Conservation (phyloP, 2,797 vertebrate species). For the Lacerta viridis region DNA sequence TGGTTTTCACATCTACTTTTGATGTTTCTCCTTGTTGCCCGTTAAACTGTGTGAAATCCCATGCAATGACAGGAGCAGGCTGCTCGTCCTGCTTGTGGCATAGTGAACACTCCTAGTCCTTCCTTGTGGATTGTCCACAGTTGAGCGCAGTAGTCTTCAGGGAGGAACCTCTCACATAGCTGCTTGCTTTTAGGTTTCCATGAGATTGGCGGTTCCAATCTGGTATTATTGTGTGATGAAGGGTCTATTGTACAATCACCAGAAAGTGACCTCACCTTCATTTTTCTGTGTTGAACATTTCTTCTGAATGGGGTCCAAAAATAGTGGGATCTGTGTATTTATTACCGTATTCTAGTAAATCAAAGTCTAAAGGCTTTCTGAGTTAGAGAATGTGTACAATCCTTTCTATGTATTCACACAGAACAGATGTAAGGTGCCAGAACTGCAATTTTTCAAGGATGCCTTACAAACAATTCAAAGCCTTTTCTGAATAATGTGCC, state of each 20-base stretch:
- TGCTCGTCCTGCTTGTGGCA: background rate
- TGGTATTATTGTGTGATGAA: background rate
- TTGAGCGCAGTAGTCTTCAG: background rate
- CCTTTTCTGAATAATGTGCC: constrained; percentile 71
- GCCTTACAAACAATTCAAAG: constrained; percentile 62
- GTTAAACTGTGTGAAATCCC: background rate
- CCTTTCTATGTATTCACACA: constrained; percentile 54
- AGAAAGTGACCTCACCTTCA: background rate
- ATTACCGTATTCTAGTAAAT: constrained; percentile 28
- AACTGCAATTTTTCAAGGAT: constrained; percentile 54
- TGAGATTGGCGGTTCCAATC: too few relatives aligned
- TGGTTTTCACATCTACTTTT: background rate
- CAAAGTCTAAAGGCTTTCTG: constrained; percentile 62
- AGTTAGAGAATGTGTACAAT: constrained; percentile 53
- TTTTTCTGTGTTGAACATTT: background rate
- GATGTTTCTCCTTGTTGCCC: background rate
- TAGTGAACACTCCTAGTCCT: background rate
- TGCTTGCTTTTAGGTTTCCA: background rate
- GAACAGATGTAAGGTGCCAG: constrained; percentile 51
- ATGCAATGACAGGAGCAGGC: background rate
- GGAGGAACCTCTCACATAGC: background rate
- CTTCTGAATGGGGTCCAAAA: background rate
- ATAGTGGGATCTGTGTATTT: background rate
- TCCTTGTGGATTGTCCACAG: background rate
- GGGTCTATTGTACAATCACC: background rate